Evolutionary conservation across 2,888 invertebrate genomes (phyloP).

Genomic region (Carpatolechia fugitivella): DNA sequence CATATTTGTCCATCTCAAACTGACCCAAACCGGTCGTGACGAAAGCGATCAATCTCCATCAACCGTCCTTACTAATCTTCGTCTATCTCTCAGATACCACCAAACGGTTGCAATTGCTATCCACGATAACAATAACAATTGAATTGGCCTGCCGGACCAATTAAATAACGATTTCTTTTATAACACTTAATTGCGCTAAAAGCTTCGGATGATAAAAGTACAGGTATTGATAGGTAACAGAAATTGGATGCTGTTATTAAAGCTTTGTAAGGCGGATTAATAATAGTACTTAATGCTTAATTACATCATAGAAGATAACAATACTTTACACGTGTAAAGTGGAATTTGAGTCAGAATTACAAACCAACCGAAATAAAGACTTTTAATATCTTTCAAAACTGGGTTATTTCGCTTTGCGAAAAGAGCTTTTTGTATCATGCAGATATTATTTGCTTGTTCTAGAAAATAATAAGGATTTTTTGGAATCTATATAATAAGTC

Average conservation of each 20-base stretch:
- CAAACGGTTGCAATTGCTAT: constrained; percentile 47
- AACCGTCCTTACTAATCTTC: constrained; percentile 7
- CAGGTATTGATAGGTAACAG: constrained; percentile 2
- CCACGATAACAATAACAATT: constrained; percentile 55
- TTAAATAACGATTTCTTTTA: constrained; percentile 66
- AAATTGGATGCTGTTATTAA: constrained; percentile 2
- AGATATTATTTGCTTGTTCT: no score
- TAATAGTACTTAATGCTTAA: neutral
- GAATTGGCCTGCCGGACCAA: constrained; percentile 61
- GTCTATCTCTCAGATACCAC: constrained; percentile 16
- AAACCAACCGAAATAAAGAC: no score
- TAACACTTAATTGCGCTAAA: constrained; percentile 63
- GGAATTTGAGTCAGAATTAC: no score
- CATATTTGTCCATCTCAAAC: neutral
- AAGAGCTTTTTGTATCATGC: no score
- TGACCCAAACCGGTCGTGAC: neutral
- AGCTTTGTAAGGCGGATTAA: neutral
- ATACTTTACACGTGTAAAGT: no score
- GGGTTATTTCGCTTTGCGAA: no score
- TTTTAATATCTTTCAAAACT: no score
- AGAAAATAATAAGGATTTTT: no score
- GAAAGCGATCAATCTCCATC: constrained; percentile 11
- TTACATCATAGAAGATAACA: neutral
- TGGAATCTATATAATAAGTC: no score
- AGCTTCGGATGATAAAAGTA: constrained; percentile 43